These are phyloP conservation scores for Corythornis vintsioides DNA, from an alignment of 2,113 vertebrate species.

Conservation along the genomic window DNA sequence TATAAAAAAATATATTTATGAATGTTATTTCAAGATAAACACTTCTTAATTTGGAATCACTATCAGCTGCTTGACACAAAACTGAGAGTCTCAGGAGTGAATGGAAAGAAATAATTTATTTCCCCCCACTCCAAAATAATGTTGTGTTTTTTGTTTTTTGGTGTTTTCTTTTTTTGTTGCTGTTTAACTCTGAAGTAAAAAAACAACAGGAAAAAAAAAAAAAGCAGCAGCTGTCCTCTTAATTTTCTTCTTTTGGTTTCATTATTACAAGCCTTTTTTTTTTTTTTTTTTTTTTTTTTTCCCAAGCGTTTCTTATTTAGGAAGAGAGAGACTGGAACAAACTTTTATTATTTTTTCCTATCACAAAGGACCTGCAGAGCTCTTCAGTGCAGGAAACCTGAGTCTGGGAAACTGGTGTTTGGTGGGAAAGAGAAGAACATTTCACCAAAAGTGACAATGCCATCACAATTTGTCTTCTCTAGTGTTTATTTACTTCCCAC, in stretches of 20 bases:
- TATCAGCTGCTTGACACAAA: neutral
- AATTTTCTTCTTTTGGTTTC: neutral
- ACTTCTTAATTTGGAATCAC: neutral
- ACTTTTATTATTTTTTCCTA: neutral
- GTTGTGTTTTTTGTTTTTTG: neutral
- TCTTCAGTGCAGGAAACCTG: neutral
- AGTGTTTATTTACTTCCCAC: neutral
- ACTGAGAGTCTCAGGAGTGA: neutral
- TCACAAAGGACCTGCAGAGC: neutral
- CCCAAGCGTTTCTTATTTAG: neutral
- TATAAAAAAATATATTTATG: too few relatives aligned
- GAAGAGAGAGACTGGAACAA: neutral
- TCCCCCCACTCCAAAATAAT: neutral
- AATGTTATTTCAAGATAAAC: neutral
- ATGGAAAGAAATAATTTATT: neutral
- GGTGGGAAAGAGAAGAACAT: neutral
- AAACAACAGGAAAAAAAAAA: neutral
- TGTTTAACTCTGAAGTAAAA: neutral
- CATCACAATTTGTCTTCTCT: neutral
- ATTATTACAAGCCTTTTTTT: neutral
- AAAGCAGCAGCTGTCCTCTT: neutral
- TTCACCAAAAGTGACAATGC: neutral
- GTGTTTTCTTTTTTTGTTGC: neutral
- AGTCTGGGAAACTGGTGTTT: neutral
- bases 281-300: neutral